Evolutionary conservation across 1,140 invertebrate genomes (phyloP), one percentile per base, ranked within the genome.

Genomic region (Portunus trituberculatus): DNA sequence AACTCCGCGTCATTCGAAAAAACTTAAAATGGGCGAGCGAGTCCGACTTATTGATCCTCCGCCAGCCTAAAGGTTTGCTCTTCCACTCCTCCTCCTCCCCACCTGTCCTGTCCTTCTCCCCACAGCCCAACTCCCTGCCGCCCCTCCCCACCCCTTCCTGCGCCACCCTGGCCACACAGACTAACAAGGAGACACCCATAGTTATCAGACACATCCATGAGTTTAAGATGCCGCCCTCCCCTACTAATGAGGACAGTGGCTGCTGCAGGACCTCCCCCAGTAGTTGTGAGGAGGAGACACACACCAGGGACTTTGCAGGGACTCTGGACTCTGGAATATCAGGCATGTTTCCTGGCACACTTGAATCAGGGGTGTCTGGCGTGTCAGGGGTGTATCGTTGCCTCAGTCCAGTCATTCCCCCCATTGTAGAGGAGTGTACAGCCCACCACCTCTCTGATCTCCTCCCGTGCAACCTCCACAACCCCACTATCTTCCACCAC

Each of bases 1-100:
- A 96, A 52, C 39, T 96, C 28, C 96, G 86, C 39, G 83, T 96
- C 83, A 95, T 96, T 46, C 96, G 94, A 67, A 89, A 46, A 59
- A 96, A 96, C 91, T 82, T 96, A n/a, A 96, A 96, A 67, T 96
- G 96, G 96, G 96, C 96, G 39, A 96, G 96, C 82, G 96, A 96
- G 87, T 96, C 95, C n/a, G 96, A 96, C 76, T 89, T 96, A 52
- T 92, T 96, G 59, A 87, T 96, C 90, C 89, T 96, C n/a, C 88
- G 96, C 28, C 95, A 95, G 91, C 96, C 96, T 29, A 93, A 90
- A 84, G 95, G 95, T n/a, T 76, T 95, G 87, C 46, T 95, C 32
- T 89, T 92, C 32, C 52, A 67, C 76, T 89, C 92, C 39, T 95
- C 94, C 86, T 82, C 95, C 52, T 67, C 92, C 39, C 91, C 91